These are phyloP conservation scores for Colaptes auratus DNA, from an alignment of 2,113 vertebrate genomes.

Conservation along the genomic window DNA sequence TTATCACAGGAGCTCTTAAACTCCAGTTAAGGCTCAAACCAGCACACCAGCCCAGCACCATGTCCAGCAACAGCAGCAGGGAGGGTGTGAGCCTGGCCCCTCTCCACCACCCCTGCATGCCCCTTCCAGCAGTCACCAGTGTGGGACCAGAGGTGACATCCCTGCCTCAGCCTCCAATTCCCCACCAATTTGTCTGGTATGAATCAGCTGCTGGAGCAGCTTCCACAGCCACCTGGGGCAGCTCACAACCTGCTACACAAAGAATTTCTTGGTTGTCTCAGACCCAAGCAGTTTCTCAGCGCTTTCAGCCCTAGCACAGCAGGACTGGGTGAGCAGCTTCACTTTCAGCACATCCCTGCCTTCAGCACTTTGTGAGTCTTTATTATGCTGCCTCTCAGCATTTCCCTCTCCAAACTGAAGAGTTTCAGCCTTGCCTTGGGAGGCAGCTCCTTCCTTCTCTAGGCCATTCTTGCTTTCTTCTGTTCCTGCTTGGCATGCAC, in stretches of 20 bases:
- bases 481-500: neutral
- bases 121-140: neutral
- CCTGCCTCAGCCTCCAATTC: neutral
- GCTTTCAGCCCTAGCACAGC: fast-evolving
- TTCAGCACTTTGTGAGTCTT: neutral
- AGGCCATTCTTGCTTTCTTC: neutral
- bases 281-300: fast-evolving
- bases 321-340: neutral
- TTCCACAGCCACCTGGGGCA: neutral
- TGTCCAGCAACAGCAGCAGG: neutral
- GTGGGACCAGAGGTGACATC: neutral
- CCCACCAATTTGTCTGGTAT: fast-evolving
- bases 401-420: neutral
- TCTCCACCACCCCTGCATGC: fast-evolving
- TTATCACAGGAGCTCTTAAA: too few species aligned
- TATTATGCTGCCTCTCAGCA: neutral
- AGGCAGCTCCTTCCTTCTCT: neutral
- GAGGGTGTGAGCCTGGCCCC: fast-evolving
- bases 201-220: too few species aligned
- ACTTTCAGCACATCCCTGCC: neutral
- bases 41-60: too few species aligned
- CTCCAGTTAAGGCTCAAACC: too few species aligned
- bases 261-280: neutral
- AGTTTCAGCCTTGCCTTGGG: neutral
- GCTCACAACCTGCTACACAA: fast-evolving